Evolutionary conservation across 2,113 vertebrate species (phyloP), one percentile per base, ranked within the genome.

Genomic region (Channa maculata): DNA sequence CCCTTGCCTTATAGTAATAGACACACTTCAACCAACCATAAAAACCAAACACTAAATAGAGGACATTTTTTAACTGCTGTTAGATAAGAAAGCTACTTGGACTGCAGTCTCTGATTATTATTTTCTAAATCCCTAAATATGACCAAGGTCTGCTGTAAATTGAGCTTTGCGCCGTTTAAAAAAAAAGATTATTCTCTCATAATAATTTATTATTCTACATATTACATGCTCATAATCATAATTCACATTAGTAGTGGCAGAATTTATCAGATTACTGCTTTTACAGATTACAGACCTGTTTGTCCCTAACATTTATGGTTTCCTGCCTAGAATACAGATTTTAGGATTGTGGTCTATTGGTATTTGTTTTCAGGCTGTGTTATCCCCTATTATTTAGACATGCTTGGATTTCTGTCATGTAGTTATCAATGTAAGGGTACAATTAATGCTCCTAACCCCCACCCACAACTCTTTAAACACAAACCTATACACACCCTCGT

Each of bases 351-450:
- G 7, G 49, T 82, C 74, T 79, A 58, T 74, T 66, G 49, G 59
- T 53, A 46, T 59, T 55, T 63, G 53, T 78, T 78, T 70, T 65
- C n/a, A 37, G 67, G 74, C 15, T 50, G 13, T 37, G 38, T 65
- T 45, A 91, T 78, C 80, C 75, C 58, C 50, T 68, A 84, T 90
- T 92, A 92, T 92, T 93, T 92, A 91, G 89, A 91, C 67, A 79
- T 81, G 80, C 64, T 87, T 87, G 85, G 83, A 88, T 91, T 91
- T 89, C 67, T 66, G 72, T 88, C 62, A 44, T 90, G 83, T 89
- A 91, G 69, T 88, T 90, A 92, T 91, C 88, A 86, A 75, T 86
- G 53, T 37, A 55, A 84, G 57, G 61, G 57, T 75, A 79, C 85
- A 86, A 89, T 91, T 90, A 93, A 89, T 77, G 72, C 78, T 87